These are phyloP conservation scores for Macrocentrus cingulum DNA, from an alignment of 1,140 invertebrate genomes.

Conservation along the genomic window DNA sequence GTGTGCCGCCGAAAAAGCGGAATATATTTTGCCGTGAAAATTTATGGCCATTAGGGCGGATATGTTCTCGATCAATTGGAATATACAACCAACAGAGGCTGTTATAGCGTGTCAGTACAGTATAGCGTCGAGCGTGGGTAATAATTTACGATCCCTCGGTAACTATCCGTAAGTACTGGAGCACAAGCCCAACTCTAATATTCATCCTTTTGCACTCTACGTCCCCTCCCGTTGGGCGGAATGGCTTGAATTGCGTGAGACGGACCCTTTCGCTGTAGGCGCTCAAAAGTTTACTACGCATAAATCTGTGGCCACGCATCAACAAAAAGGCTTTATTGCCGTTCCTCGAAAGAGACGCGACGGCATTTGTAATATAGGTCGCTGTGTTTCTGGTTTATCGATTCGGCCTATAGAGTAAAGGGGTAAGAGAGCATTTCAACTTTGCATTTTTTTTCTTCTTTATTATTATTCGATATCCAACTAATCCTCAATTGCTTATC, in stretches of 20 bases:
- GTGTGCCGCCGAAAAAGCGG: too few relatives aligned
- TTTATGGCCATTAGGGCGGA: too few relatives aligned
- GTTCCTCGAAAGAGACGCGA: slow-evolving; percentile 44
- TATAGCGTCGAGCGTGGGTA: slow-evolving; percentile 47
- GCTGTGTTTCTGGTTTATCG: slow-evolving; percentile 34
- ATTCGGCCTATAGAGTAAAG: slow-evolving; percentile 8
- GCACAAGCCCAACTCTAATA: slow-evolving; percentile 45
- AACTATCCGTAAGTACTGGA: slow-evolving; percentile 54
- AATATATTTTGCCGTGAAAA: too few relatives aligned
- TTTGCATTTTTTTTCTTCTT: slow-evolving; percentile 42
- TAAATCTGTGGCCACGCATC: slow-evolving; percentile 49
- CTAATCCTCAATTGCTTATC: too few relatives aligned
- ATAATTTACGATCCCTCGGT: slow-evolving; percentile 55
- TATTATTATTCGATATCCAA: too few relatives aligned
- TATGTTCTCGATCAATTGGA: too few relatives aligned
- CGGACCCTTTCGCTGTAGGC: slow-evolving; percentile 12
- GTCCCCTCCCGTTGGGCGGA: not conserved
- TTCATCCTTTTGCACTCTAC: slow-evolving; percentile 34
- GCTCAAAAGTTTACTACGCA: slow-evolving; percentile 50
- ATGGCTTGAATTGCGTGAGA: slow-evolving; percentile 3
- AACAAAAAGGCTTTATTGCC: slow-evolving; percentile 43
- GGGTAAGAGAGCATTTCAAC: slow-evolving; percentile 49
- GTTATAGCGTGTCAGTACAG: slow-evolving; percentile 25
- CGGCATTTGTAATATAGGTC: slow-evolving; percentile 40
- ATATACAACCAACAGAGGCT: slow-evolving; percentile 8